A percentile compares a stretch with the other conserved stretches of the same genome.
These are phyloP conservation scores for Lycaena phlaeas DNA, from an alignment of 2,888 invertebrate genomes.

Conservation along the genomic window DNA sequence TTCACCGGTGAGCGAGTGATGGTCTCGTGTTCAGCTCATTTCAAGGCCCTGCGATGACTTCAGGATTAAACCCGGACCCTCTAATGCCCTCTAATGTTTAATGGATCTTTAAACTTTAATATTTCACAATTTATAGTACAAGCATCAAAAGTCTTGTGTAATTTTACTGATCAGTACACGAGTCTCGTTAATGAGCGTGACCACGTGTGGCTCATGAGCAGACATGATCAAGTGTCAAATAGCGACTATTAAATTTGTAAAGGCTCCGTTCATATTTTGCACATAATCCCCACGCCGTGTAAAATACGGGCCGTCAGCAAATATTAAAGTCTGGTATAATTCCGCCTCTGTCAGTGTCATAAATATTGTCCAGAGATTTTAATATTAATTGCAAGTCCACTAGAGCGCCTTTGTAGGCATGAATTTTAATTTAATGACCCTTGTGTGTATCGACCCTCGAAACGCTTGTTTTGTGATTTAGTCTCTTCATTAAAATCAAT, in stretches of 20 bases:
- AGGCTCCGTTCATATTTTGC: slow-evolving; percentile 43
- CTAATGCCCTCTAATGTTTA: too few relatives aligned
- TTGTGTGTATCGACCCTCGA: slow-evolving; percentile 16
- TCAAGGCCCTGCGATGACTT: too few relatives aligned
- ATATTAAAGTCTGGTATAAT: slow-evolving; percentile 60
- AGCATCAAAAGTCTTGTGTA: too few relatives aligned
- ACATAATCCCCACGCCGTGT: slow-evolving; percentile 54
- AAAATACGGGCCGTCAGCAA: slow-evolving; percentile 61
- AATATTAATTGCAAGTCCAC: slow-evolving; percentile 53
- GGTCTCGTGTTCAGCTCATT: too few relatives aligned
- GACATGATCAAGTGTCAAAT: slow-evolving; percentile 51
- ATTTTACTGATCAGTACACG: too few relatives aligned
- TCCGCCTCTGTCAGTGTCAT: slow-evolving; percentile 50
- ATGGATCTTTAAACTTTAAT: too few relatives aligned
- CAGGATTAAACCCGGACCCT: too few relatives aligned
- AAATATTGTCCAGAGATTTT: slow-evolving; percentile 58
- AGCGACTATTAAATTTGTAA: slow-evolving; percentile 46
- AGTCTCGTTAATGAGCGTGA: neutral
- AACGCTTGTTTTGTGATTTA: slow-evolving; percentile 14
- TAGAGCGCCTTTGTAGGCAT: slow-evolving; percentile 41
- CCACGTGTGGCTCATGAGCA: slow-evolving; percentile 22
- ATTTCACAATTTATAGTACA: too few relatives aligned
- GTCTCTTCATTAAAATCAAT: slow-evolving; percentile 9
- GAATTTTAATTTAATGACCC: slow-evolving; percentile 45
- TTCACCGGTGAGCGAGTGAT: too few relatives aligned